Conservation (phyloP, 2,797 vertebrate genomes). For the Anas bahamensis region DNA sequence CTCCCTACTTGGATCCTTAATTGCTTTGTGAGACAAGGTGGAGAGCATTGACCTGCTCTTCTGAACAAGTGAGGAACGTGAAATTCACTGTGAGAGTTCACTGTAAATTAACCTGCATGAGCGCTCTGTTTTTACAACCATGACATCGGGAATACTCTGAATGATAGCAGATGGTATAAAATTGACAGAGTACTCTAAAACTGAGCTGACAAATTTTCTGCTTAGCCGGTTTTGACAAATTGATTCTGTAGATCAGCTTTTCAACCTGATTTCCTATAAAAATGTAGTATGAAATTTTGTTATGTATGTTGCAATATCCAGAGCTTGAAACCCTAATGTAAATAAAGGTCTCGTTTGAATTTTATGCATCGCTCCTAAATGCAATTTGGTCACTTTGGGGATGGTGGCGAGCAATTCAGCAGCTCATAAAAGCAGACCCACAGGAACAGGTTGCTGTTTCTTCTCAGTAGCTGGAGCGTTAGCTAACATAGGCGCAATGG, state of each 20-base stretch:
- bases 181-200: constrained; percentile 7
- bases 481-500: background rate
- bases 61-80: background rate
- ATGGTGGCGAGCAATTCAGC: background rate
- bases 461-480: background rate
- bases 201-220: background rate
- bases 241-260: constrained; percentile 34
- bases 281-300: constrained; percentile 34
- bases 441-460: background rate
- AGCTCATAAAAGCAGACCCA: background rate
- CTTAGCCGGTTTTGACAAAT: constrained; percentile 47
- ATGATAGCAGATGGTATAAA: background rate
- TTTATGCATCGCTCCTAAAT: constrained; percentile 31
- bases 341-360: constrained; percentile 64
- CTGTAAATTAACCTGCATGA: constrained; percentile 40
- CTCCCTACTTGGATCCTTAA: background rate
- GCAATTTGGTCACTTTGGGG: background rate
- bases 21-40: constrained; percentile 11
- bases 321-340: constrained; percentile 43
- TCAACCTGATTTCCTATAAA: constrained; percentile 39
- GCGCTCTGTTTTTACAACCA: constrained; percentile 32
- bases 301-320: constrained; percentile 36
- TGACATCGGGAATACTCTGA: constrained; percentile 32
- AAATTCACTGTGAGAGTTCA: constrained; percentile 7
- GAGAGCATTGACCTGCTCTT: constrained; percentile 7